Evolutionary conservation across 2,888 invertebrate species (phyloP).

Genomic region (Stenotaenia linearis): DNA sequence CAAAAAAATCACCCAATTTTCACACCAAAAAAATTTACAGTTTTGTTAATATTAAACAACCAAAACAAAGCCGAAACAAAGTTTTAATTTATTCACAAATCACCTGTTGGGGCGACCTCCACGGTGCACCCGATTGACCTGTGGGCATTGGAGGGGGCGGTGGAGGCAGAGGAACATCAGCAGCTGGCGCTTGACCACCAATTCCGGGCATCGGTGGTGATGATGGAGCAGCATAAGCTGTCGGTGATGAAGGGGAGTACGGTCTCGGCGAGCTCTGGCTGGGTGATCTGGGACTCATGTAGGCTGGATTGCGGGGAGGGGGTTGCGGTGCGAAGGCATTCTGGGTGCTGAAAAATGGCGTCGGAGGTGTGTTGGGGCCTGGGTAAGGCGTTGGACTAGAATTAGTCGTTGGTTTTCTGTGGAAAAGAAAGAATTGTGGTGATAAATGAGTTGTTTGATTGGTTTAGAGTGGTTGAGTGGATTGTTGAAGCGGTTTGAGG

Average conservation of each 20-base stretch:
- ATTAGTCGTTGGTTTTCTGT: background rate
- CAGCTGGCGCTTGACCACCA: background rate
- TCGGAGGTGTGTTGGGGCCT: background rate
- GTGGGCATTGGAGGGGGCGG: conserved; percentile 35
- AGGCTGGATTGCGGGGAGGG: background rate
- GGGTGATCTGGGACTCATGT: background rate
- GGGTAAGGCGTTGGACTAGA: background rate
- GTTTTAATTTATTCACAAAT: too few relatives aligned
- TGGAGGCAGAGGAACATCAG: conserved; percentile 20
- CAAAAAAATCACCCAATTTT: too few relatives aligned
- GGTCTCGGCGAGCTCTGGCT: background rate
- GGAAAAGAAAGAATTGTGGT: background rate
- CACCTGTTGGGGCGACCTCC: conserved; percentile 31
- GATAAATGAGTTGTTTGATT: too few relatives aligned
- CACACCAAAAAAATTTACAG: too few relatives aligned
- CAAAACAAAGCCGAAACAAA: too few relatives aligned
- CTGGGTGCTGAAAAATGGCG: background rate
- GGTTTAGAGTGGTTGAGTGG: too few relatives aligned
- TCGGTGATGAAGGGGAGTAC: background rate
- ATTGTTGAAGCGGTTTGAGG: too few relatives aligned
- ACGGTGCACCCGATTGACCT: conserved; percentile 26
- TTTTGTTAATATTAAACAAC: too few relatives aligned
- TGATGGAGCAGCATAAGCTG: background rate
- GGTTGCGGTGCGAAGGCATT: background rate
- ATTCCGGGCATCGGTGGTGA: background rate